Evolutionary conservation across 2,888 invertebrate species (phyloP).

Genomic region (Caenorhabditis panamensis): DNA sequence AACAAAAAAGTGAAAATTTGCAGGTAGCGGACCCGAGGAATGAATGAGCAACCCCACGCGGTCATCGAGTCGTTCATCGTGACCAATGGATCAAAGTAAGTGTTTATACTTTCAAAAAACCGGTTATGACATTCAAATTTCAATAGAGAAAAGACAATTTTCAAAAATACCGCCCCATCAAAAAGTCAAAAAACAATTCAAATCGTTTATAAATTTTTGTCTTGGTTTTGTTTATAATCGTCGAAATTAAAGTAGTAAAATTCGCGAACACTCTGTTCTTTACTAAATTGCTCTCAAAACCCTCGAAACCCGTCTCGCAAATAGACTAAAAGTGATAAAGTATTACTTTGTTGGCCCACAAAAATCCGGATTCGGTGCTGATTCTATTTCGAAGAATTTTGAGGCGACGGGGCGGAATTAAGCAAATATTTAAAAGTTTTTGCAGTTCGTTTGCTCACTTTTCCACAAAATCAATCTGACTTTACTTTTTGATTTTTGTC

Average conservation of each 20-base stretch:
- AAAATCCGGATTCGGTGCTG: constrained; percentile 5
- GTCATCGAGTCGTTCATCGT: constrained; percentile 41
- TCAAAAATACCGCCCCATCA: constrained; percentile 17
- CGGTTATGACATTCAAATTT: neutral
- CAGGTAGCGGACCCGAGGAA: constrained; percentile 30
- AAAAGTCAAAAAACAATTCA: neutral
- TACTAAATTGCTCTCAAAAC: neutral
- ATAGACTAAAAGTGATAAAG: neutral
- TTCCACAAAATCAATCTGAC: neutral
- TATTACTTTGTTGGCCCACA: constrained; percentile 5
- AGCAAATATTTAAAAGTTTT: constrained; percentile 49
- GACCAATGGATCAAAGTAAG: constrained; percentile 47
- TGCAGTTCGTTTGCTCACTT: constrained; percentile 20
- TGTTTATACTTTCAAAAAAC: neutral
- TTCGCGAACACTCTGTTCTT: neutral
- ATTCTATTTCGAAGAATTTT: constrained; percentile 2
- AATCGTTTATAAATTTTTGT: neutral
- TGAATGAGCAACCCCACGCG: constrained; percentile 55
- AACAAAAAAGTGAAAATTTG: neutral
- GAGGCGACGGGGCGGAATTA: constrained; percentile 15
- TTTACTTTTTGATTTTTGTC: constrained; percentile 3
- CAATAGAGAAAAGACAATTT: neutral
- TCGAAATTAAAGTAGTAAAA: neutral
- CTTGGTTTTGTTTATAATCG: constrained; percentile 2
- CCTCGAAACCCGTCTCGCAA: neutral